Conservation (phyloP, 2,113 vertebrate species). For the Ovibos moschatus region DNA sequence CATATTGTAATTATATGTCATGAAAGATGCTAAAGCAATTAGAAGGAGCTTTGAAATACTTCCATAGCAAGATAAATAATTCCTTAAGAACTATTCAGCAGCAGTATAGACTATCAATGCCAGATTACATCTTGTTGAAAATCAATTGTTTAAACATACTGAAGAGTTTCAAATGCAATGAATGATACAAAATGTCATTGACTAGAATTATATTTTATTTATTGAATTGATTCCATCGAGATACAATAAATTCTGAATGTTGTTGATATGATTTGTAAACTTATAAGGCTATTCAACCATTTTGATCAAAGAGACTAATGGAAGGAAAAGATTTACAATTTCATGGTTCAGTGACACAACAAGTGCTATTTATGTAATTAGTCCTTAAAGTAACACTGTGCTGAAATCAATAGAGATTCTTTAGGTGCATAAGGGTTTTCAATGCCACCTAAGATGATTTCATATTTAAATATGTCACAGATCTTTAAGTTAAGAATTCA, state of each 20-base stretch:
- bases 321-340: slow-evolving; percentile 66
- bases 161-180: neutral
- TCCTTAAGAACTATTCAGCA: slow-evolving; percentile 1
- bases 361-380: slow-evolving; percentile 69
- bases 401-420: slow-evolving; percentile 34
- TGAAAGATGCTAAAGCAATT: slow-evolving; percentile 17
- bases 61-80: slow-evolving; percentile 49
- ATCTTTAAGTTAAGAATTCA: slow-evolving; percentile 9
- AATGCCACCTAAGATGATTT: slow-evolving; percentile 20
- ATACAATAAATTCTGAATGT: slow-evolving; percentile 61
- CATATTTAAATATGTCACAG: neutral
- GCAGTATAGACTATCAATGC: slow-evolving; percentile 14
- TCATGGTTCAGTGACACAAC: slow-evolving; percentile 51
- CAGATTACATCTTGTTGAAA: slow-evolving; percentile 53
- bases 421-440: neutral
- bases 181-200: slow-evolving; percentile 30
- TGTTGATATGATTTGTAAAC: slow-evolving; percentile 46
- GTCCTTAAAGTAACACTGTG: slow-evolving; percentile 55
- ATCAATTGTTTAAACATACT: slow-evolving; percentile 49
- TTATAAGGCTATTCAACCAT: slow-evolving; percentile 42
- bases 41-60: neutral
- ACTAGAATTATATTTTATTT: slow-evolving; percentile 51
- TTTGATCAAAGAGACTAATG: slow-evolving; percentile 59
- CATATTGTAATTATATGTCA: neutral
- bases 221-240: slow-evolving; percentile 55